Conservation (phyloP, 2,888 invertebrate species). For the Drosophila limbata region DNA sequence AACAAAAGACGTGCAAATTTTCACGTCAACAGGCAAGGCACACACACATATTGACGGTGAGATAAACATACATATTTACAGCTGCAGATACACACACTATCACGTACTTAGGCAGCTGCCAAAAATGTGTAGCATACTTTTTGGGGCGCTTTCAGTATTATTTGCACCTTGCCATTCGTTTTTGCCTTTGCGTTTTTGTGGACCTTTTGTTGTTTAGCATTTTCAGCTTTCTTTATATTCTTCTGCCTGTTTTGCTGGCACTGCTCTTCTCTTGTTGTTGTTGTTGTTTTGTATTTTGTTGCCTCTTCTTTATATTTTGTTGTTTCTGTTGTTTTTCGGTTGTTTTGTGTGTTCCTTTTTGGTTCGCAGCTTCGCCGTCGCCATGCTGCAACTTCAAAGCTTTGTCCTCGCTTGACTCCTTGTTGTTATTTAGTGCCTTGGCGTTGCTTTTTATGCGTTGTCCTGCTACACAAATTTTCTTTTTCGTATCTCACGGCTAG, state of each 20-base stretch:
- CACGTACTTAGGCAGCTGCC: conserved; percentile 65
- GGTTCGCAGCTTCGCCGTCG: conserved; percentile 45
- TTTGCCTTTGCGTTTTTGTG: conserved; percentile 31
- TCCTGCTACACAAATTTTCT: conserved; percentile 56
- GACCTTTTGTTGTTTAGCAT: conserved; percentile 64
- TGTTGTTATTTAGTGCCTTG: conserved; percentile 74
- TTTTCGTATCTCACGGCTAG: conserved; percentile 63
- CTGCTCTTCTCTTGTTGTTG: neutral
- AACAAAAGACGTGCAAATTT: conserved; percentile 81
- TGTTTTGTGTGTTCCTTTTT: conserved; percentile 53
- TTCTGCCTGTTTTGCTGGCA: conserved; percentile 18
- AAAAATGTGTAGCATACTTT: conserved; percentile 74
- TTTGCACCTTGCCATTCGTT: conserved; percentile 71
- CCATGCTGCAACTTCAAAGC: conserved; percentile 70
- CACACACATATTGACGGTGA: conserved; percentile 22
- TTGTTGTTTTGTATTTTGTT: conserved; percentile 5
- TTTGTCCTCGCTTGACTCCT: conserved; percentile 55
- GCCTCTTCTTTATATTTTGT: neutral
- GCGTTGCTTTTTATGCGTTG: conserved; percentile 70
- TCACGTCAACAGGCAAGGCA: conserved; percentile 76
- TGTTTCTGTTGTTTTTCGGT: conserved; percentile 13
- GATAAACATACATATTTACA: conserved; percentile 29
- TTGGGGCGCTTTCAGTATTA: conserved; percentile 74
- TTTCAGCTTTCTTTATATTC: conserved; percentile 54
- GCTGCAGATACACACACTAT: conserved; percentile 52